phyloP scores from a whole-genome alignment of 1,140 invertebrate genomes.

The Yoshiicerus persimilis region DNA sequence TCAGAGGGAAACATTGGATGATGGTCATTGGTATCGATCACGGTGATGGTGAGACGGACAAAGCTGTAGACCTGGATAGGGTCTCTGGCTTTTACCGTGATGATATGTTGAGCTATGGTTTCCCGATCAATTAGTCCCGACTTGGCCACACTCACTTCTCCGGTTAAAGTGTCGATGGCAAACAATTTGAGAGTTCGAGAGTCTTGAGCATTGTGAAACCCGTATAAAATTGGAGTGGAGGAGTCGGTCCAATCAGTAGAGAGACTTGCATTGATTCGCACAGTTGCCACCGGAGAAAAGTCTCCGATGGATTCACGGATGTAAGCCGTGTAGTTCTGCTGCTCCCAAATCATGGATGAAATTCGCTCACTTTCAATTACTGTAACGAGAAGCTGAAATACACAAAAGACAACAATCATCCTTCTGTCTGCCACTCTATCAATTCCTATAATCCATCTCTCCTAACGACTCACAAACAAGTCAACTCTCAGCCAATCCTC shows the following conservation, averaged over 20 bases:
- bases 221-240: conserved; percentile 43
- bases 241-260: conserved; percentile 29
- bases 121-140: conserved; percentile 44
- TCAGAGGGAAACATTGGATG: conserved; percentile 29
- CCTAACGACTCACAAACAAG: not conserved
- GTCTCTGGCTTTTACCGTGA: conserved; percentile 47
- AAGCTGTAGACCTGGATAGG: conserved; percentile 43
- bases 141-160: conserved; percentile 36
- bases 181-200: conserved; percentile 38
- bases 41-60: conserved; percentile 35
- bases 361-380: conserved; percentile 46
- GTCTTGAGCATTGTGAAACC: conserved; percentile 49
- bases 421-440: not conserved
- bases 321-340: conserved; percentile 40
- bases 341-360: conserved; percentile 47
- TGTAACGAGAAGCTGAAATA: conserved; percentile 43
- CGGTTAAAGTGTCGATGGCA: conserved; percentile 45
- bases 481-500: not conserved
- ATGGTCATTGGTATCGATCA: conserved; percentile 36
- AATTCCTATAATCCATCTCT: not conserved
- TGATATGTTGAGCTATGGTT: conserved; percentile 42
- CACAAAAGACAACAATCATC: conserved; percentile 27
- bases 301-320: conserved; percentile 35
- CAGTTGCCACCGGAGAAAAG: conserved; percentile 27
- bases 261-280: conserved; percentile 35